Base-by-base conservation (phyloP, 2,797 vertebrate genomes). In the Crocodylus rhombifer region DNA sequence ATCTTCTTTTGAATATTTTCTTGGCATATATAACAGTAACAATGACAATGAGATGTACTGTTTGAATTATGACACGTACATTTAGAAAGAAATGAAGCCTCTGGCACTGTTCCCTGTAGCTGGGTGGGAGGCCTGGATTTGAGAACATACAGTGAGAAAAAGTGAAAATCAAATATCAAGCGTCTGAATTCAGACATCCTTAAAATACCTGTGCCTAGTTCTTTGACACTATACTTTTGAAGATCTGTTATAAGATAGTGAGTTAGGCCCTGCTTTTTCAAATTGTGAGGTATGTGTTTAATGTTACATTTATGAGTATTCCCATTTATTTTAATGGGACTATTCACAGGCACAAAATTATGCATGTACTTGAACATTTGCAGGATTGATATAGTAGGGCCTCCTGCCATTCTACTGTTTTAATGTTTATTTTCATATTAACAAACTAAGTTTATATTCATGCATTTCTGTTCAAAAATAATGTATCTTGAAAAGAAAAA, bases 121-220 rank as follows among this genome's bases (percentile, higher is more conserved):
- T 88, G 16, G 36, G 20, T 56, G 16, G 28, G 36, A 16, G 58
- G 42, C 42, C 9, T 16, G 42, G 51, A 74, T 55, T 5, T 76
- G 11, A 60, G 63, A 51, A 55, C 69, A 21, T n/a, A 25, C 13
- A 71, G 13, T 56, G 28, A 69, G 88, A 75, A 33, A 8, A 62
- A 62, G 61, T 62, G 25, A 14, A 11, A 3, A 4, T 5, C 51
- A 0, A 3, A 2, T 64, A 63, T 15, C 10, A 63, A 30, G 65
- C 64, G 42, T 65, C 15, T 65, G 15, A 25, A 58, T 92, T 14
- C 3, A 78, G 4, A 14, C 14, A 63, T 11, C 1, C 9, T n/a
- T 18, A 33, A 60, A 92, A 7, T 25, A 62, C 61, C 61, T 62
- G 61, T 62, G 61, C 42, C 42, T 51, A 51, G 42, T 51, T 51